These are phyloP conservation scores for Xenops minutus DNA, from an alignment of 2,797 vertebrate genomes.

Conservation along the genomic window DNA sequence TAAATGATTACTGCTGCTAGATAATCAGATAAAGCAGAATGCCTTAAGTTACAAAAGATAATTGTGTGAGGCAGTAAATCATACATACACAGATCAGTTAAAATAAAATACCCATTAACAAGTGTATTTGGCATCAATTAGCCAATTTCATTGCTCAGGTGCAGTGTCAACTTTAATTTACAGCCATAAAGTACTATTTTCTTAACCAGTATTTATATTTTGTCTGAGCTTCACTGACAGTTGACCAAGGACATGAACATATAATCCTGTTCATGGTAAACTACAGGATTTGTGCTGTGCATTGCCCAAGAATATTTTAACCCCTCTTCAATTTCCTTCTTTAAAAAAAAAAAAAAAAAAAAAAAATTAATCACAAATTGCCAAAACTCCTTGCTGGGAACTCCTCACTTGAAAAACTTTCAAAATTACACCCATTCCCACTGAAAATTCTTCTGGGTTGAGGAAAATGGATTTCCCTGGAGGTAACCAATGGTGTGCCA, in stretches of 20 bases:
- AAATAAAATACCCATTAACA: constrained; percentile 35
- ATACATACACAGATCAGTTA: constrained; percentile 6
- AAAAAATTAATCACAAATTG: not conserved
- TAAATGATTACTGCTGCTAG: constrained; percentile 7
- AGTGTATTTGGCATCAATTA: constrained; percentile 32
- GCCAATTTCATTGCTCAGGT: not conserved
- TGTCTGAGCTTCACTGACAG: constrained; percentile 69
- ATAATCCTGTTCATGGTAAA: constrained; percentile 25
- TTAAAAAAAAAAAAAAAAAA: not conserved
- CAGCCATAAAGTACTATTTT: not conserved
- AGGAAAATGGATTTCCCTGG: constrained; percentile 28
- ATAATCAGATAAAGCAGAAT: constrained; percentile 32
- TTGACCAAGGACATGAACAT: constrained; percentile 70
- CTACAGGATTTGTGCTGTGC: constrained; percentile 42
- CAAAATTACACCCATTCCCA: constrained; percentile 13
- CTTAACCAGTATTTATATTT: not conserved
- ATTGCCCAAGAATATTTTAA: constrained; percentile 33
- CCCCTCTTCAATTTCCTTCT: not conserved
- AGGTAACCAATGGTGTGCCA: not conserved
- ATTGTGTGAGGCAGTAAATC: constrained; percentile 40
- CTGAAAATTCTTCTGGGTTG: constrained; percentile 17
- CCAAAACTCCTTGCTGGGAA: constrained; percentile 39
- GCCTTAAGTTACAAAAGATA: constrained; percentile 14
- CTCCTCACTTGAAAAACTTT: constrained; percentile 46
- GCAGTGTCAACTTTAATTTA: constrained; percentile 20